These are phyloP conservation scores for Sebastolobus alascanus DNA, from an alignment of 2,797 vertebrate species.

Conservation along the genomic window DNA sequence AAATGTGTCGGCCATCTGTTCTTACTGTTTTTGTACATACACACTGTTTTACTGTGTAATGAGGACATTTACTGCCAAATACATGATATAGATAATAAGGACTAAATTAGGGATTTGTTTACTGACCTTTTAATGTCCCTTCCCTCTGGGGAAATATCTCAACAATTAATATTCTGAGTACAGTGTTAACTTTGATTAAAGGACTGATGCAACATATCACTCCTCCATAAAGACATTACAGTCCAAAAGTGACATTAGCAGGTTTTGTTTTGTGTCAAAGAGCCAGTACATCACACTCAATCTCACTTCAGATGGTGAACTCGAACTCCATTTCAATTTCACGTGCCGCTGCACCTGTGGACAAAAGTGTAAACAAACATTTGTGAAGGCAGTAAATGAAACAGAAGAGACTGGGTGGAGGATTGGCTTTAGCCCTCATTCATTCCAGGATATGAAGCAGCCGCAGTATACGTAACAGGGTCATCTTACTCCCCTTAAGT, in stretches of 20 bases:
- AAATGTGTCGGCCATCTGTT: background rate
- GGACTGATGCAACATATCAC: background rate
- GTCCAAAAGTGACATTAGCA: background rate
- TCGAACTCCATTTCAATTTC: slow-evolving; percentile 65
- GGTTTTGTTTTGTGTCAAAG: slow-evolving; percentile 22
- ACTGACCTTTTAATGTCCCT: background rate
- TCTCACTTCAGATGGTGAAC: slow-evolving; percentile 30
- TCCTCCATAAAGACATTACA: background rate
- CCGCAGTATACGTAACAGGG: slow-evolving; percentile 32
- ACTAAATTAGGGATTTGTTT: background rate
- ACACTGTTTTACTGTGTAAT: background rate
- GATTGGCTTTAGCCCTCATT: slow-evolving; percentile 38
- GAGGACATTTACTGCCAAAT: background rate
- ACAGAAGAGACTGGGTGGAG: slow-evolving; percentile 48
- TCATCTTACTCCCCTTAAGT: slow-evolving; percentile 50
- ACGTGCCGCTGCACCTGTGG: slow-evolving; percentile 58
- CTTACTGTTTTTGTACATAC: too few species aligned
- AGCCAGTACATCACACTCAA: background rate
- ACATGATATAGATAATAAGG: background rate
- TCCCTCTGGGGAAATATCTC: background rate
- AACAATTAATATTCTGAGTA: background rate
- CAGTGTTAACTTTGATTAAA: background rate
- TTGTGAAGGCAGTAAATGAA: slow-evolving; percentile 62
- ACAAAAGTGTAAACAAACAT: slow-evolving; percentile 64
- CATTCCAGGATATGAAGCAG: slow-evolving; percentile 59